A percentile compares a stretch with the other conserved stretches of the same genome.
Evolutionary conservation across 1,140 invertebrate genomes (phyloP).

Genomic region (Caligus rogercresseyi): DNA sequence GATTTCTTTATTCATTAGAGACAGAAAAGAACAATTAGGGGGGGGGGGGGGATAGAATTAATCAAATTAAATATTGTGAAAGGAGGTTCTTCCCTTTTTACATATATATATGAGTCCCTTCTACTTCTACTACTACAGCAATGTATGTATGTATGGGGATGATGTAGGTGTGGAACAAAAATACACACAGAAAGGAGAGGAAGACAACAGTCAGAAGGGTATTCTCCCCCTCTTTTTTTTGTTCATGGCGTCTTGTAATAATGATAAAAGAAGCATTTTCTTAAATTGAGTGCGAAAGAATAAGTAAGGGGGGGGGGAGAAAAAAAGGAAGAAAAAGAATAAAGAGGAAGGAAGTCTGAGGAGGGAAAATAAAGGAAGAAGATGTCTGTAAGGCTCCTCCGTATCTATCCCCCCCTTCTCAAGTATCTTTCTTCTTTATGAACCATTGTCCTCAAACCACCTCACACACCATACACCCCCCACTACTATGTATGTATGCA

Average conservation of each 20-base stretch:
- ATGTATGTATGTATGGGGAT: too few species aligned
- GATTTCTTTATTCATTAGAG: too few species aligned
- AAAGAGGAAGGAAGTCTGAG: not conserved
- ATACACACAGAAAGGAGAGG: not conserved
- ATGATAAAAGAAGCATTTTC: not conserved
- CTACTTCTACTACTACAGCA: too few species aligned
- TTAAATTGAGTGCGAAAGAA: not conserved
- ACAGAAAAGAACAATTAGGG: not conserved
- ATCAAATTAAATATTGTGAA: conserved; percentile 10
- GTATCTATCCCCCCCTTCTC: not conserved
- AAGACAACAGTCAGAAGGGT: too few species aligned
- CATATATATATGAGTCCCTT: too few species aligned
- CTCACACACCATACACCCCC: too few species aligned
- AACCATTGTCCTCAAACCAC: not conserved
- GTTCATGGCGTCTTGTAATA: not conserved
- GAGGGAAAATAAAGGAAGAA: not conserved
- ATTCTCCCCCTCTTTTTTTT: too few species aligned
- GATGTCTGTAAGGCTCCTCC: too few species aligned
- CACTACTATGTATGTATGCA: not conserved
- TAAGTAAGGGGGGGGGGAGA: not conserved
- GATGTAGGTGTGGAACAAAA: not conserved
- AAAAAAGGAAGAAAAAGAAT: not conserved
- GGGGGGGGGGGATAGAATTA: not conserved
- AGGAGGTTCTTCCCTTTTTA: not conserved
- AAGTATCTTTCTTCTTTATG: too few species aligned